Percentiles rank a stretch among this genome's conserved stretches.
Conservation (phyloP, 2,888 invertebrate genomes). For the Nomada flava region DNA sequence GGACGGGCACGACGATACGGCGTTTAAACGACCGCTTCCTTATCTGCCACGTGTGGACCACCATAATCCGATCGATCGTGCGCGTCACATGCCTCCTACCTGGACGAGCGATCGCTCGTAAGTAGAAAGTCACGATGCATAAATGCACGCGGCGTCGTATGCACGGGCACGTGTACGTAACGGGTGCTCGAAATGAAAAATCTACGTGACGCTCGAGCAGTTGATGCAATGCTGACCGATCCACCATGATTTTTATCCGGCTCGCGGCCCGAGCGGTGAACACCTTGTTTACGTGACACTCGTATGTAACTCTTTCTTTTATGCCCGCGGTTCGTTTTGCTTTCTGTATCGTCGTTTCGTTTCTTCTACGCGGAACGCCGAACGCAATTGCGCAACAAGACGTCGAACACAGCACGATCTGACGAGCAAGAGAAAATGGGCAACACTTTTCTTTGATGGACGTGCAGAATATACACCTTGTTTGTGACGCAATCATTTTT, state of each 20-base stretch:
- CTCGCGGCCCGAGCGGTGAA: conserved; percentile 1
- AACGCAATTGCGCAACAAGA: not conserved
- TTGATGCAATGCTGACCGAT: conserved; percentile 47
- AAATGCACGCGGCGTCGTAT: conserved; percentile 53
- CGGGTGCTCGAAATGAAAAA: conserved; percentile 52
- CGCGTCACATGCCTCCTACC: conserved; percentile 46
- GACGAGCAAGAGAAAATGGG: not conserved
- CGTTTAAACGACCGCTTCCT: conserved; percentile 36
- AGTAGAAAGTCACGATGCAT: conserved; percentile 65
- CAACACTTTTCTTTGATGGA: not conserved
- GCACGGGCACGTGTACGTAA: conserved; percentile 64
- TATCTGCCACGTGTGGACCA: conserved; percentile 55
- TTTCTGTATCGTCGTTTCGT: not conserved
- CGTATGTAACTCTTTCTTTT: not conserved
- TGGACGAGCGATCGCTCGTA: conserved; percentile 29
- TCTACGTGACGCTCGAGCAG: conserved; percentile 49
- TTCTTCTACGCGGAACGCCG: not conserved
- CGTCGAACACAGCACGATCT: not conserved
- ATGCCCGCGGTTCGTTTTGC: too few species aligned
- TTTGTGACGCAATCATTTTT: not conserved
- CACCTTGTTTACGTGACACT: conserved; percentile 6
- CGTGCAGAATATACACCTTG: not conserved
- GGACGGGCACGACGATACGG: conserved; percentile 18
- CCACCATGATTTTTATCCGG: conserved; percentile 11
- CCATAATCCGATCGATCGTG: conserved; percentile 48